Evolutionary conservation across 2,888 invertebrate species (phyloP), one percentile per base, ranked within the genome.

Genomic region (Mesorhabditis sp.): DNA sequence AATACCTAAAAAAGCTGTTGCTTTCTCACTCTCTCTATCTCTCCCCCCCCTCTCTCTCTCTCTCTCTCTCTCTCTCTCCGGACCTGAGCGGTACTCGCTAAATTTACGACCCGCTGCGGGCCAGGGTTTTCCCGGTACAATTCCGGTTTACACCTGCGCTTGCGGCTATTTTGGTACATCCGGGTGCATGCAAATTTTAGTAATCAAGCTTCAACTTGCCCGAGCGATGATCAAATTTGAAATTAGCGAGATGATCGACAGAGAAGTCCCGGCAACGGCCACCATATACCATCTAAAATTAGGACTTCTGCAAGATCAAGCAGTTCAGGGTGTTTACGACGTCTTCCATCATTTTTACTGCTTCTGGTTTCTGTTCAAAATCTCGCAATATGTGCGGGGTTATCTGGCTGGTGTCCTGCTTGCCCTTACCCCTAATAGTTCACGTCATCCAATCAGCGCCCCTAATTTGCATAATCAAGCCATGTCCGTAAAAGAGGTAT

Each of bases 211-310:
- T 44, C 13, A 61, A 62, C 62, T 5, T n/a, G 76, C 78, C 71
- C 74, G 76, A 7, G 75, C 76, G 41, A 78, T 77, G 44, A 78
- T 43, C 45, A 77, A 65, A 69, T 79, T 79, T 43, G 73, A 70
- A 41, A 79, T 68, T 50, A 76, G 71, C 7, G 74, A 74, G 6
- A 79, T 45, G 13, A 79, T 71, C 10, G 75, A 79, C 13, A 83
- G 70, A 0, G 75, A 70, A 1, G 83, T 83, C 15, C 83, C 83
- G 43, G 73, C 76, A 15, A 83, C 78, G 2, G 83, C 83, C 45
- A 83, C 83, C 75, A 83, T 71, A 69, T 83, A 83, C 82, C 82
- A 82, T 65, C 82, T 69, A 45, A 76, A 65, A 66, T 79, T 78
- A 28, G 28, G 28, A 28, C 28, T 28, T 28, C 2, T 1, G 28